These are phyloP conservation scores for Pseudococcus viburni DNA, from an alignment of 2,888 invertebrate genomes.

Conservation along the genomic window DNA sequence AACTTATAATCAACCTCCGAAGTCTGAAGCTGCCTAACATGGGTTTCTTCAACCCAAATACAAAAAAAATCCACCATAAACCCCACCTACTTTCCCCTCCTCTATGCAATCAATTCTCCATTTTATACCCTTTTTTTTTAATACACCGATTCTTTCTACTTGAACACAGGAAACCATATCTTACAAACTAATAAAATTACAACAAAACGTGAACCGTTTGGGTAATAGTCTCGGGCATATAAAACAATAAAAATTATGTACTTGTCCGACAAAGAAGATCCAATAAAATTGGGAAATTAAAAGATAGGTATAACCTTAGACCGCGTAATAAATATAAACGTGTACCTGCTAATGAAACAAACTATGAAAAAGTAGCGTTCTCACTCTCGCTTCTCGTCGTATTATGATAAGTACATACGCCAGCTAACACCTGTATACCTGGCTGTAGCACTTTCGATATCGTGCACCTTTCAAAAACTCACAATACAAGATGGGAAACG, in stretches of 20 bases:
- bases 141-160: neutral
- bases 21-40: neutral
- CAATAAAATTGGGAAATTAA: constrained; percentile 47
- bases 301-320: constrained; percentile 4
- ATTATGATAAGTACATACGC: neutral
- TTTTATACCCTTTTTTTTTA: neutral
- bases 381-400: constrained; percentile 24
- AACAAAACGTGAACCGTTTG: constrained; percentile 13
- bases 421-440: constrained; percentile 24
- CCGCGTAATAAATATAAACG: constrained; percentile 35
- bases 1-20: neutral
- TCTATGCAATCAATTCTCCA: neutral
- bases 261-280: constrained; percentile 57
- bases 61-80: neutral
- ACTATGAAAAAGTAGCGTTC: constrained; percentile 45
- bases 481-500: neutral
- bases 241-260: constrained; percentile 61
- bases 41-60: neutral
- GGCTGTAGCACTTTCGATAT: constrained; percentile 24
- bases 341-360: constrained; percentile 52
- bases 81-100: neutral
- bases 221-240: constrained; percentile 8
- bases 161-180: constrained; percentile 8
- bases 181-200: constrained; percentile 23
- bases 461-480: constrained; percentile 6